These are phyloP conservation scores for Actinopyga echinites DNA, from an alignment of 53 echinoderm and acorn worm species.

Conservation along the genomic window DNA sequence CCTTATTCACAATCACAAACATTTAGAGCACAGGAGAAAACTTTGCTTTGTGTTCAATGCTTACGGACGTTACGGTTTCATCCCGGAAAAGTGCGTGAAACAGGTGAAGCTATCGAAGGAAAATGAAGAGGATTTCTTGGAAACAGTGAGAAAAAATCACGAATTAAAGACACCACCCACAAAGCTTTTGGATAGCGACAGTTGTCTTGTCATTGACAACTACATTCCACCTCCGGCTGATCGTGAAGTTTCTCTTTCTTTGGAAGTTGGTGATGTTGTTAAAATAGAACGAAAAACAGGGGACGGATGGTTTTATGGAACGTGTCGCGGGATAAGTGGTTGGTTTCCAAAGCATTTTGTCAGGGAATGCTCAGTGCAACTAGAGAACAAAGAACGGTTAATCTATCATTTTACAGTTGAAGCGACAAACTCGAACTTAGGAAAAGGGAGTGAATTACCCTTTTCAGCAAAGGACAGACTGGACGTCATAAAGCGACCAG, in stretches of 20 bases:
- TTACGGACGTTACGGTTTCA: neutral
- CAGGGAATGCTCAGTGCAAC: neutral
- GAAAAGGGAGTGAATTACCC: neutral
- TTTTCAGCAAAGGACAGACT: slow-evolving; percentile 3
- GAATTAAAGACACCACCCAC: too few relatives aligned
- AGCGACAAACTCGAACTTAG: neutral
- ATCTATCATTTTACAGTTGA: slow-evolving; percentile 25
- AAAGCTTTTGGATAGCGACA: neutral
- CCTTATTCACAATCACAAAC: neutral
- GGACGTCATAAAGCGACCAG: slow-evolving; percentile 2
- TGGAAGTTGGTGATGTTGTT: neutral
- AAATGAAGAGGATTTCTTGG: too few relatives aligned
- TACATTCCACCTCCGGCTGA: neutral
- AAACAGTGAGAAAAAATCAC: too few relatives aligned
- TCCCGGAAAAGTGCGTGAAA: neutral
- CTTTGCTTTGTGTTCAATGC: neutral
- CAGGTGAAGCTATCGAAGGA: neutral
- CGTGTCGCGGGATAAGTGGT: neutral
- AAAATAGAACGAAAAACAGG: neutral
- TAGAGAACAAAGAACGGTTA: neutral
- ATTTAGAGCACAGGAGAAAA: neutral
- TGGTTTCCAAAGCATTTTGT: slow-evolving; percentile 24
- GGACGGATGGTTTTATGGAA: slow-evolving; percentile 16
- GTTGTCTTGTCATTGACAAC: neutral
- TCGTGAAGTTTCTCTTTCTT: neutral